Evolutionary conservation across 2,797 vertebrate genomes (phyloP).

Genomic region (Trachops cirrhosus): DNA sequence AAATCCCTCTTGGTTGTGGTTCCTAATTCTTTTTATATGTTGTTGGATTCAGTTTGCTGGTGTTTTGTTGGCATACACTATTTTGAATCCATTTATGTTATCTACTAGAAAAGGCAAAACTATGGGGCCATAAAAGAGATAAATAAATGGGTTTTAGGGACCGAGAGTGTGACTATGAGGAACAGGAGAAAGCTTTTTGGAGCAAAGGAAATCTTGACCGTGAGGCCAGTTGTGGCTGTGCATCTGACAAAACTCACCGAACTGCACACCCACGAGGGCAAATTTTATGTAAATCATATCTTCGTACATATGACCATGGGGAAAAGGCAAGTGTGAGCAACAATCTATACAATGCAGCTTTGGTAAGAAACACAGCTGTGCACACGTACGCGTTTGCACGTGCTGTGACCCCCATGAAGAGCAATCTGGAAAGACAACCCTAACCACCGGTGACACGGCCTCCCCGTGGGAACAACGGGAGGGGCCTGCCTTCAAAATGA

Average conservation of each 20-base stretch:
- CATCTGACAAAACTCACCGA: not conserved
- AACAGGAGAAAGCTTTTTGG: no score
- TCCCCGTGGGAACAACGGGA: not conserved
- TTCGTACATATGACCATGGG: not conserved
- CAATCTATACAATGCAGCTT: not conserved
- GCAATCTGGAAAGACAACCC: not conserved
- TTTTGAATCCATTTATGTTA: not conserved
- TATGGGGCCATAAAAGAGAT: not conserved
- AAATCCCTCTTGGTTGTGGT: not conserved
- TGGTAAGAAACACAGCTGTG: not conserved
- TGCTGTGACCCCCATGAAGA: not conserved
- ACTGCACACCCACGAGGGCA: not conserved
- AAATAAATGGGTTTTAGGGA: not conserved
- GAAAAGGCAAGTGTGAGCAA: not conserved
- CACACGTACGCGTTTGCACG: not conserved
- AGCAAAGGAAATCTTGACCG: not conserved
- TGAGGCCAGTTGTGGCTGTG: not conserved
- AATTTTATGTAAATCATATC: not conserved
- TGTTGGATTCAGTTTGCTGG: no score
- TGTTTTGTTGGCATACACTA: not conserved
- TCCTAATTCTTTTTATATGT: not conserved
- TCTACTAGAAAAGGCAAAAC: not conserved
- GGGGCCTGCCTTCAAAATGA: not conserved
- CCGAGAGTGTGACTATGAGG: not conserved
- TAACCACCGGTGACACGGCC: not conserved